Base-by-base conservation (phyloP, 1,140 invertebrate genomes). In the Bombus terrestris region DNA sequence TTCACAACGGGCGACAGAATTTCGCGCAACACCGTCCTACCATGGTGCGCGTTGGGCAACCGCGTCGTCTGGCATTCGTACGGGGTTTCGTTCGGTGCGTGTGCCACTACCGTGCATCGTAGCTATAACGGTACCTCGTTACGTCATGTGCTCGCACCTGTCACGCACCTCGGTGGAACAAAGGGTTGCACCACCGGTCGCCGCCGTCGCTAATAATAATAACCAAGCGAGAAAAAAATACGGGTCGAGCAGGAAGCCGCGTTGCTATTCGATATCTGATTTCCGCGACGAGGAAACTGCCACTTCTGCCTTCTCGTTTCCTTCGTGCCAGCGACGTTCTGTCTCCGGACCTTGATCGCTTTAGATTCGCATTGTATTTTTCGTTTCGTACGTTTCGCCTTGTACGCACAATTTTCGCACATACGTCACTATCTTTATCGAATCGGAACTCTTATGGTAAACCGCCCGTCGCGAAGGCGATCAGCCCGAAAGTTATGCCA, bases 141-240 rank as follows among this genome's bases (percentile, higher is more conserved):
- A 92, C 93, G 92, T 94, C 92, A 94, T 88, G 86, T 74, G 83
- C 71, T 75, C 86, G 88, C 94, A 94, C 93, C 94, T 94, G 94
- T 93, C 92, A 90, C 86, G 89, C 32, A 32, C 89, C 88, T 89
- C 81, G 87, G 77, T 77, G 15, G 83, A 76, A 89, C 90, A 85
- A 94, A 93, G 47, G 93, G 93, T 90, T 88, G 92, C 74, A 83
- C 88, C 86, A 83, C 73, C 59, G 53, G 75, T 69, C 37, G 35
- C 72, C 35, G 73, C 68, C n/a, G 13, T 35, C 64, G 66, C 89
- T 80, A 88, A 79, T 89, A 89, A 89, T 80, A 85, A 90, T 53
- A 87, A 62, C n/a, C 39, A 66, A 73, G 66, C 81, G 83, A 81
- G 68, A 82, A 43, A 83, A 74, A 85, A 32, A 62, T 32, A 53